Conservation (phyloP, 2,113 vertebrate species). For the Zosterops japonicus region DNA sequence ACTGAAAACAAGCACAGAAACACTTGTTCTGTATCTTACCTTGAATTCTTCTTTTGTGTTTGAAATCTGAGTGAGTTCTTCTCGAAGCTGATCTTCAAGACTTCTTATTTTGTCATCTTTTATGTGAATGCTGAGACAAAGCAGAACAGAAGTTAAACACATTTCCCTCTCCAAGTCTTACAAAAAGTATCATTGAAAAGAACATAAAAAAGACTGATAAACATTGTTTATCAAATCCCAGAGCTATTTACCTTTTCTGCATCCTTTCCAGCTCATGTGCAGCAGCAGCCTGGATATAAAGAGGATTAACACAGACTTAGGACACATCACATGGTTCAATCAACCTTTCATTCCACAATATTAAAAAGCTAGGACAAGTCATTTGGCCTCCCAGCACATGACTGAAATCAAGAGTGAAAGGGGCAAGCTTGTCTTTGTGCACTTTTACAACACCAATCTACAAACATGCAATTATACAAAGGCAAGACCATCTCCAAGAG, state of each 20-base stretch:
- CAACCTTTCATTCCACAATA: conserved; percentile 36
- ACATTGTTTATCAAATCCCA: conserved; percentile 7
- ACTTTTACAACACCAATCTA: background rate
- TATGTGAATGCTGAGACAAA: conserved; percentile 63
- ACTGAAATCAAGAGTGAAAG: background rate
- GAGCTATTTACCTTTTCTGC: conserved; percentile 78
- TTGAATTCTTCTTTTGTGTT: conserved; percentile 77
- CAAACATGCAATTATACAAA: background rate
- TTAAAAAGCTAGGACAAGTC: conserved; percentile 50
- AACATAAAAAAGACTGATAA: background rate
- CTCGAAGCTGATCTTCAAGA: conserved; percentile 77
- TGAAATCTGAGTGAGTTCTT: conserved; percentile 61
- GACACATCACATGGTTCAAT: conserved; percentile 53
- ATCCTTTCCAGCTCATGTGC: conserved; percentile 78
- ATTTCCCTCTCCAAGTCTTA: background rate
- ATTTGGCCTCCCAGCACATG: conserved; percentile 32
- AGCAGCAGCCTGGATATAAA: conserved; percentile 73
- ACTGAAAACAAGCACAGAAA: background rate
- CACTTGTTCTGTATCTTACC: conserved; percentile 43
- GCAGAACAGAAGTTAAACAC: background rate
- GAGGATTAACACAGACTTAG: conserved; percentile 63
- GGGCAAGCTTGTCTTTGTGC: background rate
- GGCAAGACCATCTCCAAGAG: background rate
- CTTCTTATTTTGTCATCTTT: conserved; percentile 80
- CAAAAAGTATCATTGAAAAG: background rate